Evolutionary conservation across 2,113 vertebrate genomes (phyloP).

Genomic region (Equus quagga): DNA sequence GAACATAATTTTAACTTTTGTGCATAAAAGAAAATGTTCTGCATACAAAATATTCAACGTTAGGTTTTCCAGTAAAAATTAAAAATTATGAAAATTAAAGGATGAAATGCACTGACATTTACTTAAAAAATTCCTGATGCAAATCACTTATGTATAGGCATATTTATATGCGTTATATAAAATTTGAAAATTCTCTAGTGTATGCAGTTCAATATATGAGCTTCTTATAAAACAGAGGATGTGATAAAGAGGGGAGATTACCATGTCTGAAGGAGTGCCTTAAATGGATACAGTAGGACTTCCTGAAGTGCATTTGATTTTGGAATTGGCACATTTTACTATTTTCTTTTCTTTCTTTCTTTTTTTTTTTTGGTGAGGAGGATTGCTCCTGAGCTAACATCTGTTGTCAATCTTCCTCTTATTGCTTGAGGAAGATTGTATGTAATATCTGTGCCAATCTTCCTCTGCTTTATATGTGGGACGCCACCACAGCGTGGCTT

Average conservation of each 20-base stretch:
- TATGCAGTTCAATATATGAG: not conserved
- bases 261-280: not conserved
- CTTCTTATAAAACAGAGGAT: not conserved
- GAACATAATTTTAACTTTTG: not conserved
- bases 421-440: too few species aligned
- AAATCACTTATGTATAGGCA: not conserved
- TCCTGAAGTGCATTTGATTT: not conserved
- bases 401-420: too few species aligned
- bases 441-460: too few species aligned
- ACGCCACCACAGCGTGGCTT: too few species aligned
- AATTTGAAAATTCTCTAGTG: not conserved
- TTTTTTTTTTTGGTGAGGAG: too few species aligned
- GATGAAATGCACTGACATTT: not conserved
- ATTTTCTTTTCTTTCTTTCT: not conserved
- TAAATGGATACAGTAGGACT: not conserved
- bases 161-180: not conserved
- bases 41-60: not conserved
- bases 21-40: conserved; percentile 2
- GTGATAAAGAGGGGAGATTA: not conserved
- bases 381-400: too few species aligned
- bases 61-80: not conserved
- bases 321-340: not conserved
- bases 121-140: not conserved
- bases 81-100: not conserved
- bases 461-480: too few species aligned